Evolutionary conservation across 1,140 invertebrate genomes (phyloP).

Genomic region (Holcopasites calliopsidis): DNA sequence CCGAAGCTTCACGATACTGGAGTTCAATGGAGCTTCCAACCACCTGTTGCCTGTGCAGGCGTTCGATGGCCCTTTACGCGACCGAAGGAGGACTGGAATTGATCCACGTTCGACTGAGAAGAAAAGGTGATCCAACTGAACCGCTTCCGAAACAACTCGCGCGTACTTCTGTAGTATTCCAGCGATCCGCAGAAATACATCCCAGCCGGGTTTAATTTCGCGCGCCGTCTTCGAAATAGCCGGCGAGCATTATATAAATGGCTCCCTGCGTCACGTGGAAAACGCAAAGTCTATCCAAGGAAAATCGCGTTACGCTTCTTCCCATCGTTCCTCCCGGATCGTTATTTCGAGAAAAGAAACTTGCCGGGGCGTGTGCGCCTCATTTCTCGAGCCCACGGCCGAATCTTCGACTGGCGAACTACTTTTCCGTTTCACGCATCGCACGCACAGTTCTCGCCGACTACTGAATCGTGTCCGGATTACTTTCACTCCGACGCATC

Average conservation of each 20-base stretch:
- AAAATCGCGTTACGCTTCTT: no score
- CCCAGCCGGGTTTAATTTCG: constrained; percentile 22
- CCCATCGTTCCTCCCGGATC: no score
- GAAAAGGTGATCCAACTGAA: no score
- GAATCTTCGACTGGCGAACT: neutral
- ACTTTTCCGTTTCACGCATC: neutral
- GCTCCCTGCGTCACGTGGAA: neutral
- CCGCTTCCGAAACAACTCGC: constrained; percentile 18
- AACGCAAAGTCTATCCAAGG: neutral
- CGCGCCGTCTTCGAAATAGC: constrained; percentile 27
- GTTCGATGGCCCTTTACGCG: neutral
- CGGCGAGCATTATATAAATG: constrained; percentile 26
- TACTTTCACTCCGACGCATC: neutral
- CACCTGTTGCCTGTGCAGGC: constrained; percentile 12
- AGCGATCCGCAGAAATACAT: constrained; percentile 4
- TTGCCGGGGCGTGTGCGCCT: neutral
- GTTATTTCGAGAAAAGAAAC: neutral
- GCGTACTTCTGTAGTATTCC: constrained; percentile 28
- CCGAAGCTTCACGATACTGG: neutral
- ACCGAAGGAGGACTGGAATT: neutral
- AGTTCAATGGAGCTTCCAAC: neutral
- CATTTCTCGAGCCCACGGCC: neutral
- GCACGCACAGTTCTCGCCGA: neutral
- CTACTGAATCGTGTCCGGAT: neutral
- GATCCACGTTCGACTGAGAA: neutral